Evolutionary conservation across 2,113 vertebrate species (phyloP).

Genomic region (Callorhinus ursinus): DNA sequence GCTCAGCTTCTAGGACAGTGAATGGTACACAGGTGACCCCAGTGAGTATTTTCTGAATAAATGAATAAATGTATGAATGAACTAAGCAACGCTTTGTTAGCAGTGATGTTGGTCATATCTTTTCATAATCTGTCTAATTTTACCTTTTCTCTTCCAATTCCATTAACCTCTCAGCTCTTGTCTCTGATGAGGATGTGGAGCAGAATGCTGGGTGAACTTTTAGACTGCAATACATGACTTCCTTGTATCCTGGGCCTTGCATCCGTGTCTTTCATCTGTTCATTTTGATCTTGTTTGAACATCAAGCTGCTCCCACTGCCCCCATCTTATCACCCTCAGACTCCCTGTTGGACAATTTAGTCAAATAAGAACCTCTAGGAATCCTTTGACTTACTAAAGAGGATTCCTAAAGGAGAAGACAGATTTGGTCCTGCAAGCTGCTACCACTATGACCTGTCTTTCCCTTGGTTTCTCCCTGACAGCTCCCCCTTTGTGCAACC

Average conservation of each 20-base stretch:
- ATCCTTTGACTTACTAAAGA: neutral
- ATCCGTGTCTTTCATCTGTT: neutral
- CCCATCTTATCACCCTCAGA: neutral
- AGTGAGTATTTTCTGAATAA: slow-evolving; percentile 25
- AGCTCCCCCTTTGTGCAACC: neutral
- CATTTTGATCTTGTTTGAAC: neutral
- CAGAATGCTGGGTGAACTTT: neutral
- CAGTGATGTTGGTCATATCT: neutral
- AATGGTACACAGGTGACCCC: neutral
- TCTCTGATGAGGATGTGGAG: neutral
- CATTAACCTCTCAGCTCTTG: neutral
- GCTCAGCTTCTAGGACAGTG: neutral
- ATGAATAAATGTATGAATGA: slow-evolving; percentile 25
- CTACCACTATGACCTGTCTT: neutral
- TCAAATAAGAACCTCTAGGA: neutral
- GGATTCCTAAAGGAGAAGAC: neutral
- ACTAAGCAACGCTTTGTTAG: neutral
- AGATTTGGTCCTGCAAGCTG: neutral
- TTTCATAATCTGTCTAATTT: slow-evolving; percentile 40
- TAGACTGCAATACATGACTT: neutral
- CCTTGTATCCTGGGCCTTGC: neutral
- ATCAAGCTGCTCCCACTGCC: neutral
- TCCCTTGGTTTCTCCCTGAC: neutral
- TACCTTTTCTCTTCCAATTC: slow-evolving; percentile 16
- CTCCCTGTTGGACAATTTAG: neutral